phyloP scores from a whole-genome alignment of 2,888 invertebrate species.

The Azorinus chamasolen region DNA sequence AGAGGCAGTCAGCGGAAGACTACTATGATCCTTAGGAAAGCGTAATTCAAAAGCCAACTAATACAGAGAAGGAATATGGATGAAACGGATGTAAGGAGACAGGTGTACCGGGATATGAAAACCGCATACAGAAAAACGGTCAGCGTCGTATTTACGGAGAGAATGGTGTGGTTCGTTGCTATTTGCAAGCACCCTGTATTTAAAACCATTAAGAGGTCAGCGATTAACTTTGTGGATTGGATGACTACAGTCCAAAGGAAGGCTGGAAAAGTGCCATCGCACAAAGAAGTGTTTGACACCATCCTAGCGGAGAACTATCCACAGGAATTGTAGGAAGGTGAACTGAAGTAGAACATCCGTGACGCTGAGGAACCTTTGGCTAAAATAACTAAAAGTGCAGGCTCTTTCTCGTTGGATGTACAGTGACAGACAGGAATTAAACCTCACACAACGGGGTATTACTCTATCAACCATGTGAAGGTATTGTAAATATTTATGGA shows the following conservation, averaged over 20 bases:
- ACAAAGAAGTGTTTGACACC: conserved; percentile 5
- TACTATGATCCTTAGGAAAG: conserved; percentile 4
- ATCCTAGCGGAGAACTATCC: conserved; percentile 9
- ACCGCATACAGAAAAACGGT: not conserved
- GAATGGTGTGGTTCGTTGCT: too few species aligned
- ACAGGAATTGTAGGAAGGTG: not conserved
- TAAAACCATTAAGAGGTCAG: conserved; percentile 3
- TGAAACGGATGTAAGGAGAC: not conserved
- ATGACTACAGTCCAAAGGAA: conserved; percentile 10
- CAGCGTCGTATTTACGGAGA: not conserved
- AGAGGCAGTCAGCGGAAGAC: conserved; percentile 1
- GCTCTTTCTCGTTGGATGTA: too few species aligned
- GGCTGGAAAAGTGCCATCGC: conserved; percentile 12
- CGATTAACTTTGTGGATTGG: conserved; percentile 3
- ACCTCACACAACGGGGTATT: too few species aligned
- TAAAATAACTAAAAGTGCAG: too few species aligned
- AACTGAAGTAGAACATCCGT: not conserved
- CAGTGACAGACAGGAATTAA: too few species aligned
- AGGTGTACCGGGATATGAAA: not conserved
- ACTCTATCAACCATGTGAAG: too few species aligned
- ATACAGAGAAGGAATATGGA: conserved; percentile 1
- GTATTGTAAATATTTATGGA: too few species aligned
- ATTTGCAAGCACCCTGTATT: not conserved
- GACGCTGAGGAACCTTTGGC: not conserved
- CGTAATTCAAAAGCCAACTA: not conserved